These are phyloP conservation scores for Lucilia cuprina DNA, from an alignment of 1,140 invertebrate species.

Conservation along the genomic window DNA sequence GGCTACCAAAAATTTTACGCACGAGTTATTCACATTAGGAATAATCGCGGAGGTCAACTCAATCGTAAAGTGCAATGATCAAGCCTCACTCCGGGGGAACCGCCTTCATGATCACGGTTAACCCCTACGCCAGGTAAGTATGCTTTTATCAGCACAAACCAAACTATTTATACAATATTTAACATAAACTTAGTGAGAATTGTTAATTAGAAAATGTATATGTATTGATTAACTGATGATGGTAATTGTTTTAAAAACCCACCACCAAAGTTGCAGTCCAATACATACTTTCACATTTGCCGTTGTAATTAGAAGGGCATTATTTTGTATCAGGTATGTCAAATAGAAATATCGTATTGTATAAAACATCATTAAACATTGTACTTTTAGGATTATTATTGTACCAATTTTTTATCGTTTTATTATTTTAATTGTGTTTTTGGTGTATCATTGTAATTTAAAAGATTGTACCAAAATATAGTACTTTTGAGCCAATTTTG, in stretches of 20 bases:
- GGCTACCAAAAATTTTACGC: constrained; percentile 62
- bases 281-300: too few species aligned
- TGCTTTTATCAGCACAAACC: neutral
- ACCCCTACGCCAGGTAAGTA: constrained; percentile 58
- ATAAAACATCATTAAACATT: too few species aligned
- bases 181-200: neutral
- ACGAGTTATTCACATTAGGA: constrained; percentile 63
- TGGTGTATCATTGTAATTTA: too few species aligned
- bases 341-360: too few species aligned
- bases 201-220: neutral
- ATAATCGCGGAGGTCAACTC: constrained; percentile 59
- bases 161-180: neutral
- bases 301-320: too few species aligned
- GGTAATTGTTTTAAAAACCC: neutral
- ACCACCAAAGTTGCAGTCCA: too few species aligned
- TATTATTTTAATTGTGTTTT: too few species aligned
- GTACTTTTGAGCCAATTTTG: too few species aligned
- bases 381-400: too few species aligned
- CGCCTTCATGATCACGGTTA: constrained; percentile 71
- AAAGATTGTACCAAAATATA: too few species aligned
- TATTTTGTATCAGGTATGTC: too few species aligned
- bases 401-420: too few species aligned
- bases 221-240: neutral
- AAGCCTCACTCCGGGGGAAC: constrained; percentile 70
- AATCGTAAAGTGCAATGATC: constrained; percentile 43